A percentile compares a stretch with the other conserved stretches of the same genome.
Evolutionary conservation across 30 jellyfish, hydroid and myxozoan species (phyloP).

Genomic region (Pseudorhiza aurosa): DNA sequence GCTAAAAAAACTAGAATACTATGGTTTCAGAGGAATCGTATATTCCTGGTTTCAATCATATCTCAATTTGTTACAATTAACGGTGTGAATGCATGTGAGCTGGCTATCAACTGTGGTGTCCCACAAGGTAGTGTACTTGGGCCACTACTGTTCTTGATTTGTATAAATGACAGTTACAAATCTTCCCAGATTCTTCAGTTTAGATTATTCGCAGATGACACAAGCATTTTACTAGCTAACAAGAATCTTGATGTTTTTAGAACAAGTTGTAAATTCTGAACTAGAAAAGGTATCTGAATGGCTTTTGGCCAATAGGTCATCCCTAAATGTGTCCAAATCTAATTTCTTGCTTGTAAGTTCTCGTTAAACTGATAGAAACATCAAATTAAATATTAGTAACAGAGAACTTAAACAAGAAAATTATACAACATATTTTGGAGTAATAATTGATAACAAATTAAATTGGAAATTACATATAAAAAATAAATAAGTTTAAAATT

Average conservation of each 20-base stretch:
- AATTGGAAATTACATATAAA: conserved; percentile 33
- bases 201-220: conserved; percentile 47
- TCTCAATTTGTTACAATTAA: conserved; percentile 1
- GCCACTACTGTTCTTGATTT: conserved; percentile 42
- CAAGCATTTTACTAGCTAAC: conserved; percentile 15
- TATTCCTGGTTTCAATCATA: conserved; percentile 31
- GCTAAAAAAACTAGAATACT: conserved; percentile 16
- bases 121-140: conserved; percentile 67
- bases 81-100: not conserved
- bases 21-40: conserved; percentile 33
- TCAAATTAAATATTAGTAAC: not conserved
- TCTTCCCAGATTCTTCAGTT: conserved; percentile 31
- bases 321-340: conserved; percentile 27
- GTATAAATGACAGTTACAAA: conserved; percentile 35
- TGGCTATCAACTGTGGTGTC: conserved; percentile 29
- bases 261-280: conserved; percentile 4
- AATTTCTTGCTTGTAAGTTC: conserved; percentile 14
- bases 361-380: not conserved
- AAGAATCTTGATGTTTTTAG: conserved; percentile 8
- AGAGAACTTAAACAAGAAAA: conserved; percentile 22
- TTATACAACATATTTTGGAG: conserved; percentile 36
- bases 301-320: conserved; percentile 22
- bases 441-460: conserved; percentile 16
- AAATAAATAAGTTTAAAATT: conserved; percentile 26
- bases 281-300: conserved; percentile 14